Evolutionary conservation across 2,797 vertebrate species (phyloP).

Genomic region (Rhinoraja longicauda): DNA sequence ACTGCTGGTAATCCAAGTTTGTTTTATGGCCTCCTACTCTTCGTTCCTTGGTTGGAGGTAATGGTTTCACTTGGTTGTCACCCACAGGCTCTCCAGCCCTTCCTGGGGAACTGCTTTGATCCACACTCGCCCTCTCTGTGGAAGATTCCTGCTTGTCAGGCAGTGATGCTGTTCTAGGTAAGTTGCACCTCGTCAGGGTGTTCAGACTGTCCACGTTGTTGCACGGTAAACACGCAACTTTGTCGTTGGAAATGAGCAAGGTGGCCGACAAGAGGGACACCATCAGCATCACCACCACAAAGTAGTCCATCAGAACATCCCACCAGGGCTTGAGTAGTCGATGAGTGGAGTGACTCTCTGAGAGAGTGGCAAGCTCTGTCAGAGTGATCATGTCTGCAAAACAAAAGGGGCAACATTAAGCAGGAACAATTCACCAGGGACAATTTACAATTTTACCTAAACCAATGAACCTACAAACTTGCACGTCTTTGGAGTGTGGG

Average conservation of each 20-base stretch:
- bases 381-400: constrained; percentile 63
- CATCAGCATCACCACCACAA: constrained; percentile 71
- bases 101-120: no score
- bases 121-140: no score
- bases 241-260: constrained; percentile 63
- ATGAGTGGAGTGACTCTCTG: constrained; percentile 57
- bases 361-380: constrained; percentile 62
- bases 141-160: not conserved
- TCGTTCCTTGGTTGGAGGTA: constrained; percentile 37
- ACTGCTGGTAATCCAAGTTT: constrained; percentile 70
- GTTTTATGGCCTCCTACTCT: constrained; percentile 51
- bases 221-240: constrained; percentile 66
- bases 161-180: not conserved
- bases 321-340: constrained; percentile 75
- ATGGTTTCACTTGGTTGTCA: not conserved
- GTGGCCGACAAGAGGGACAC: constrained; percentile 67
- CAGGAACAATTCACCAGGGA: no score
- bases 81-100: not conserved
- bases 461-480: no score
- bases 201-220: constrained; percentile 42
- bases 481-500: no score
- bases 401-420: not conserved
- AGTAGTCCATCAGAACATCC: constrained; percentile 76
- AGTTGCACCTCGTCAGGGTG: constrained; percentile 37
- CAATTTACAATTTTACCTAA: no score